phyloP scores from a whole-genome alignment of 1,140 invertebrate genomes.

The Trinorchestia longiramus region DNA sequence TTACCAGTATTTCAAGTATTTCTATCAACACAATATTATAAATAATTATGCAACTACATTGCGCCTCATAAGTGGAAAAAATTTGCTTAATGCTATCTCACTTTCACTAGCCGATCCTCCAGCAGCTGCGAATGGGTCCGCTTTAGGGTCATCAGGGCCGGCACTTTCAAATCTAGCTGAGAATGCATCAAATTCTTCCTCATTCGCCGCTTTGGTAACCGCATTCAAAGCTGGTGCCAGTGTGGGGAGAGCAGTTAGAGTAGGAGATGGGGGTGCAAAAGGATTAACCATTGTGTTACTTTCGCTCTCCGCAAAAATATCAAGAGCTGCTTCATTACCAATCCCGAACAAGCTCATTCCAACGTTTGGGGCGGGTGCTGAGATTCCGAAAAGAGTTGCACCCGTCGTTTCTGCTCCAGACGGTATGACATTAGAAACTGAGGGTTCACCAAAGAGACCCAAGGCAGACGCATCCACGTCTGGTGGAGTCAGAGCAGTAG shows the following conservation, averaged over 20 bases:
- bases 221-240: slow-evolving; percentile 27
- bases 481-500: slow-evolving; percentile 56
- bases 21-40: too few species aligned
- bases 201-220: slow-evolving; percentile 63
- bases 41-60: too few species aligned
- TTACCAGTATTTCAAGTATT: too few species aligned
- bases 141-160: slow-evolving; percentile 68
- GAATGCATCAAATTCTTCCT: slow-evolving; percentile 85
- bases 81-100: slow-evolving; percentile 46
- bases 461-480: slow-evolving; percentile 60
- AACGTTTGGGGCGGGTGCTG: slow-evolving; percentile 65
- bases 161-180: slow-evolving; percentile 85
- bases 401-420: slow-evolving; percentile 64
- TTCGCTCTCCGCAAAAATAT: slow-evolving; percentile 66
- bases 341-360: slow-evolving; percentile 65
- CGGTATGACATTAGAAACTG: slow-evolving; percentile 56
- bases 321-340: slow-evolving; percentile 62
- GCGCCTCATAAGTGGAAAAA: background rate
- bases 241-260: slow-evolving; percentile 63
- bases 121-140: slow-evolving; percentile 69
- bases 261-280: slow-evolving; percentile 69
- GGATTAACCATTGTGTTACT: slow-evolving; percentile 67
- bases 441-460: slow-evolving; percentile 60
- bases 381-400: slow-evolving; percentile 60
- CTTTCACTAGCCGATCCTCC: slow-evolving; percentile 66